Conservation (phyloP, 2,797 vertebrate species). For the Natrix natrix region DNA sequence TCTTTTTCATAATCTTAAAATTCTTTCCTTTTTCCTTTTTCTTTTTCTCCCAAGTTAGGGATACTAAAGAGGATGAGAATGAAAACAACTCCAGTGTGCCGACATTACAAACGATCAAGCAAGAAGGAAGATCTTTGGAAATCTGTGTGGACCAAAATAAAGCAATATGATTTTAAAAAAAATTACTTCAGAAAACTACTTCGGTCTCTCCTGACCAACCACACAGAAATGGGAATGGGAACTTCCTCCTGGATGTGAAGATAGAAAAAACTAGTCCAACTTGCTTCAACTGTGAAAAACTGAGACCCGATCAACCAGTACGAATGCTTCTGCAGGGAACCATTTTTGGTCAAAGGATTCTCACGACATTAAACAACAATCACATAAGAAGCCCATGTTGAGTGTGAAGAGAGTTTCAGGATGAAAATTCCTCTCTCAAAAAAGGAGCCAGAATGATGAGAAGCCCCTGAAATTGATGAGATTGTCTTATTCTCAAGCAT, state of each 20-base stretch:
- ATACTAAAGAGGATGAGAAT: background rate
- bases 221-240: background rate
- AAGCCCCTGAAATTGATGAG: background rate
- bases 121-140: background rate
- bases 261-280: background rate
- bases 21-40: background rate
- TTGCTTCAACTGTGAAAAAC: background rate
- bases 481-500: background rate
- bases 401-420: background rate
- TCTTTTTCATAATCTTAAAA: background rate
- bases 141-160: background rate
- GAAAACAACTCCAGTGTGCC: background rate
- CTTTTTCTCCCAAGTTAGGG: background rate
- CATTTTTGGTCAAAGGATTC: background rate
- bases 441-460: background rate
- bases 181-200: background rate
- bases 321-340: background rate
- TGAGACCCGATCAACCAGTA: background rate
- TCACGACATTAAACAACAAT: background rate
- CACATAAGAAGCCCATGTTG: background rate
- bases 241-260: background rate
- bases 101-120: background rate
- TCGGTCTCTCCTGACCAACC: background rate
- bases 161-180: background rate
- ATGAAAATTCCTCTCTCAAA: background rate